Evolutionary conservation across 2,888 invertebrate species (phyloP), one percentile per base, ranked within the genome.

Genomic region (Melanostoma scalare): DNA sequence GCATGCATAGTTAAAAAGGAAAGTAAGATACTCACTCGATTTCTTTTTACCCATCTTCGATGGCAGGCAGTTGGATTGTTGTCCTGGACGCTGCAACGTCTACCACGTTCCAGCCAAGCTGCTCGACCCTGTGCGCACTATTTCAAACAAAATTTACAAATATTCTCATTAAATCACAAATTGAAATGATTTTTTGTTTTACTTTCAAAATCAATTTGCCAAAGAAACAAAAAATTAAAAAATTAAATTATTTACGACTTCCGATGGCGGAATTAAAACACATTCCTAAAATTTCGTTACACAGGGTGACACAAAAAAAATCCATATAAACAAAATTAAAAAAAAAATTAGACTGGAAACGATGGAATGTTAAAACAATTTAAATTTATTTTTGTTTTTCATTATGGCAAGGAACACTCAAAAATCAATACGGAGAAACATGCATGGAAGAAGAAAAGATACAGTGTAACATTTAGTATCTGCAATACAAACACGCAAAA

Each of bases 111-210:
- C 92, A 96, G 94, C 96, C 96, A 96, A 91, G 96, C 96, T 91
- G 96, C 95, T 90, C 96, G 95, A 88, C 96, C 95, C 91, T 95
- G 95, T 89, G 95, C 95, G 93, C 95, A 96, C 96, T 96, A 92
- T 80, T 92, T 89, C 85, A 65, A 75, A 67, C 9, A 73, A 63
- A 74, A 76, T 9, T 72, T 30, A 76, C 9, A 74, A 42, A 63
- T 36, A 55, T 48, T 42, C 44, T 44, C 30, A 65, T 44, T 53
- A 6, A 58, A 48, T 46, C 38, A 36, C 5, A 61, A 20, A 9
- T 48, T 50, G 36, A 67, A 40, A 38, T 31, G 42, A 3, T 31
- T 8, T 10, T 42, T 31, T 44, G 5, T 8, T 31, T 2, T 35
- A 20, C 10, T 46, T 46, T 4, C 3, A 10, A 10, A 53, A 65